phyloP scores from a whole-genome alignment of 92 coral and sea anemone species.

The Metridium senile region DNA sequence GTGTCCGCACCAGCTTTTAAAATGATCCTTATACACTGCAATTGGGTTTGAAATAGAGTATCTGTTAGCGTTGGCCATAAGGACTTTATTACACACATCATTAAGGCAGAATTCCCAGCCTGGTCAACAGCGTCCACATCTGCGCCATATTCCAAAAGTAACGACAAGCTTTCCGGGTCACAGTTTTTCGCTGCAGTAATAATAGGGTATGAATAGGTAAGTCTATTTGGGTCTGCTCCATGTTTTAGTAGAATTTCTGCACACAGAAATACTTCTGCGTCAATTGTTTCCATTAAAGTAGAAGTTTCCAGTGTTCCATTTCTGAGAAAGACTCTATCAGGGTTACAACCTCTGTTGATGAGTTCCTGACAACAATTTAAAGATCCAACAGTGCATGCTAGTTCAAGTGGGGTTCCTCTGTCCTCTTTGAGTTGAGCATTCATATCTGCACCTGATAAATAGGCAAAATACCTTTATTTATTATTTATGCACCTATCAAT shows the following conservation, averaged over 20 bases:
- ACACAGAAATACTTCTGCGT: slow-evolving; percentile 59
- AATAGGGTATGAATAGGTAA: slow-evolving; percentile 72
- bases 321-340: slow-evolving; percentile 63
- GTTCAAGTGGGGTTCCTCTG: slow-evolving; percentile 69
- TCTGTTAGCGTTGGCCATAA: slow-evolving; percentile 30
- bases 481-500: no score
- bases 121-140: slow-evolving; percentile 69
- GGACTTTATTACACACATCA: slow-evolving; percentile 49
- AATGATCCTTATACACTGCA: slow-evolving; percentile 63
- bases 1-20: slow-evolving; percentile 69
- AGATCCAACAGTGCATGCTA: slow-evolving; percentile 61
- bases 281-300: slow-evolving; percentile 71
- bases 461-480: no score
- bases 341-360: slow-evolving; percentile 67
- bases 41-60: slow-evolving; percentile 29
- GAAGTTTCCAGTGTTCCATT: slow-evolving; percentile 67
- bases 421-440: slow-evolving; percentile 44
- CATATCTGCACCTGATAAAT: slow-evolving; percentile 42
- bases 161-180: slow-evolving; percentile 34
- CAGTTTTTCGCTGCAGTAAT: slow-evolving; percentile 70
- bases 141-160: slow-evolving; percentile 71
- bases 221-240: slow-evolving; percentile 70
- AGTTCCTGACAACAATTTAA: slow-evolving; percentile 66
- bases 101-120: slow-evolving; percentile 70
- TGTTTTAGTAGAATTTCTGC: slow-evolving; percentile 54